Evolutionary conservation across 2,113 vertebrate species (phyloP), one percentile per base, ranked within the genome.

Genomic region (Anoplopoma fimbria): DNA sequence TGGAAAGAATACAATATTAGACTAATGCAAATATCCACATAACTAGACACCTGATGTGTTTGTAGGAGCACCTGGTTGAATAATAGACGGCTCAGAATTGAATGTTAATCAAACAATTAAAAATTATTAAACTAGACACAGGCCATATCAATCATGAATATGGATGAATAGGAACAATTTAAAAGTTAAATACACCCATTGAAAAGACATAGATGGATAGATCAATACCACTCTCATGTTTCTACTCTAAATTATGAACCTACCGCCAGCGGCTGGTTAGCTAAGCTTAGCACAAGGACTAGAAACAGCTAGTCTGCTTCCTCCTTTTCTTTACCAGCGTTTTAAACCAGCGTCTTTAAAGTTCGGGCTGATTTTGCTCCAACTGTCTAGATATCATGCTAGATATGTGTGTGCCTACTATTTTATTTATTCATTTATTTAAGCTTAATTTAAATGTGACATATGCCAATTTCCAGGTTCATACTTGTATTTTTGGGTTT

Each of bases 31-130:
- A 60, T 31, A 70, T 42, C 69, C 58, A 65, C 31, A 33, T 62
- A 21, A 27, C 38, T 8, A 36, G 78, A 42, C 53, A 57, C 9
- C 58, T 78, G 33, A 23, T 42, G 31, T 14, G 61, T 76, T 77
- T 31, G 73, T 19, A 51, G 40, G 19, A 79, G n/a, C 53, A 63
- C 40, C 42, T 64, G 79, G n/a, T 74, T 17, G 42, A 38, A 74
- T 73, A 45, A 57, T 63, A 34, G 36, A 57, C 1, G n/a, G 64
- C 31, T 69, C 47, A 69, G 73, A 51, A 31, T n/a, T 25, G 21
- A 33, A 23, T 2, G 36, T 23, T 64, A 31, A 80, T 42, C 53
- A 64, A 38, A 23, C 9, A 25, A 57, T 67, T 38, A 31, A 31
- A 69, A 60, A 61, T n/a, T n/a, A n/a, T n/a, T 27, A 6, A 49